A percentile compares a stretch with the other conserved stretches of the same genome.
Evolutionary conservation across 2,113 vertebrate species (phyloP).

Genomic region (Dascyllus trimaculatus): DNA sequence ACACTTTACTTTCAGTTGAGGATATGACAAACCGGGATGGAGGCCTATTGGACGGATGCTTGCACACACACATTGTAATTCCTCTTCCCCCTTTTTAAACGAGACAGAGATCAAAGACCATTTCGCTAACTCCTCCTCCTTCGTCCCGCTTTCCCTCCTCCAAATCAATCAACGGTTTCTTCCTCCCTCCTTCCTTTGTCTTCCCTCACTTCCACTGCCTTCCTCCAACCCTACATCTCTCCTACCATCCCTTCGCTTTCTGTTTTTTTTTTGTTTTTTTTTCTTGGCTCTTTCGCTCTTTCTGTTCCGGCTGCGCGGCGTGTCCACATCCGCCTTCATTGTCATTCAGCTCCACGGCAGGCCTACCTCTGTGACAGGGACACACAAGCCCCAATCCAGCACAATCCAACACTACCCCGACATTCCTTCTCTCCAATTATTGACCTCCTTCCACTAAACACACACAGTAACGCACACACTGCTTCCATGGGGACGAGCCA

Average conservation of each 20-base stretch:
- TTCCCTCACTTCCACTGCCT: not conserved
- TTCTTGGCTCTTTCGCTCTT: not conserved
- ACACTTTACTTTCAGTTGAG: slow-evolving; percentile 47
- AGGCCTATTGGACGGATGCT: slow-evolving; percentile 38
- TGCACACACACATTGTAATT: slow-evolving; percentile 53
- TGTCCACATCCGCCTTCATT: slow-evolving; percentile 67
- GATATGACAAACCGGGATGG: slow-evolving; percentile 70
- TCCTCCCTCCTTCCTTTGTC: not conserved
- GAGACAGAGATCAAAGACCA: slow-evolving; percentile 75
- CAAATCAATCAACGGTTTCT: slow-evolving; percentile 25
- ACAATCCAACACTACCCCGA: slow-evolving; percentile 28
- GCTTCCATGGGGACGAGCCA: slow-evolving; percentile 75
- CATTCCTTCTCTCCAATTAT: slow-evolving; percentile 44
- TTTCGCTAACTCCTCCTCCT: slow-evolving; percentile 54
- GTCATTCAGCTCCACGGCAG: slow-evolving; percentile 60
- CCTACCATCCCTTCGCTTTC: not conserved
- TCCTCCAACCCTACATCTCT: not conserved
- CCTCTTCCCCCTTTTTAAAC: slow-evolving; percentile 61
- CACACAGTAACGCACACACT: slow-evolving; percentile 44
- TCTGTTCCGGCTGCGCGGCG: slow-evolving; percentile 58
- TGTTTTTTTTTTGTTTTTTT: not conserved
- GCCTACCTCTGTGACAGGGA: slow-evolving; percentile 29
- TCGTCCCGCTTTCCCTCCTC: slow-evolving; percentile 49
- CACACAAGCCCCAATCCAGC: slow-evolving; percentile 25
- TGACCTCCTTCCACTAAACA: slow-evolving; percentile 55